These are phyloP conservation scores for Aphelenchoides bicaudatus DNA, from an alignment of 2,888 invertebrate genomes.

Conservation along the genomic window DNA sequence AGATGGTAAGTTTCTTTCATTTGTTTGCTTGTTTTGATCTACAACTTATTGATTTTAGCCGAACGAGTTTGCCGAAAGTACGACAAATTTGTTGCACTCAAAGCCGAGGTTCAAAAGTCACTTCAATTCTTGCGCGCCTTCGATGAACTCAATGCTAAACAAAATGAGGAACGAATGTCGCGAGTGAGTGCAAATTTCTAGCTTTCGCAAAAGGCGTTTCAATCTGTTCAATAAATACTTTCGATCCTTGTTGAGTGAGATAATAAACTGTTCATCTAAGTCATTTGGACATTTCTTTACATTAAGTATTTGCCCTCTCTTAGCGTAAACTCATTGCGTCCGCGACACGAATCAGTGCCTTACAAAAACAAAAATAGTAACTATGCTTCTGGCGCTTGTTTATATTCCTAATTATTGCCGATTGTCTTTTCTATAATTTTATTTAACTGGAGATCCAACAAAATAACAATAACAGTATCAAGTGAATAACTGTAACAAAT, in stretches of 20 bases:
- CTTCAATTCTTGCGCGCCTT: background rate
- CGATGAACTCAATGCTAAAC: conserved; percentile 4
- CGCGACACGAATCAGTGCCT: too few species aligned
- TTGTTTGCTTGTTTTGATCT: conserved; percentile 6
- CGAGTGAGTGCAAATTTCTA: conserved; percentile 16
- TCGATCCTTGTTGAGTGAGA: too few species aligned
- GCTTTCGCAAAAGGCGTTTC: too few species aligned
- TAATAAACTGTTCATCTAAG: too few species aligned
- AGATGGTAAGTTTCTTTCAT: conserved; percentile 22
- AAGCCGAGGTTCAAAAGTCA: conserved; percentile 24
- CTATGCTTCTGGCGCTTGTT: conserved; percentile 6
- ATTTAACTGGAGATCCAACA: background rate
- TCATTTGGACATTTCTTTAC: too few species aligned
- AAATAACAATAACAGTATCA: background rate
- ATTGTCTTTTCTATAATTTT: background rate
- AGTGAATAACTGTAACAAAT: background rate
- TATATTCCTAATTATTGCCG: background rate
- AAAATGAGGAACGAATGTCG: background rate
- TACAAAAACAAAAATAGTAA: too few species aligned
- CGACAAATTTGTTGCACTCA: conserved; percentile 14
- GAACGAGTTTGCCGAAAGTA: conserved; percentile 12
- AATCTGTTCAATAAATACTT: too few species aligned
- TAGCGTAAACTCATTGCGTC: background rate
- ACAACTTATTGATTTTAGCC: conserved; percentile 19
- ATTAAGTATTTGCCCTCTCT: too few species aligned